Conservation (phyloP, 2,888 invertebrate species). For the Crossocerus cetratus region DNA sequence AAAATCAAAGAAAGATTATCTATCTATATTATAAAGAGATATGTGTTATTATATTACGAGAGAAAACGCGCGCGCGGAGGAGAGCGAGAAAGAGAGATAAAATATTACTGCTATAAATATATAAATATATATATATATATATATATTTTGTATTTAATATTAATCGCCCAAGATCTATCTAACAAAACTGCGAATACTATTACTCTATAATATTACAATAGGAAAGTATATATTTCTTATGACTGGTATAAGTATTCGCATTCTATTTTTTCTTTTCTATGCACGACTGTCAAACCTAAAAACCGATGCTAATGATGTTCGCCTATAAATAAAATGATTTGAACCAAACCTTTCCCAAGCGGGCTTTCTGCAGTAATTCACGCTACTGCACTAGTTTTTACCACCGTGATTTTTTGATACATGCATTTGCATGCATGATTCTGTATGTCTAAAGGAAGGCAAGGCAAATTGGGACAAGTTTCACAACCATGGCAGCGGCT, state of each 20-base stretch:
- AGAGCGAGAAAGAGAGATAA: slow-evolving; percentile 55
- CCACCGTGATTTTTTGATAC: too few relatives aligned
- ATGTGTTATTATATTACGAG: slow-evolving; percentile 70
- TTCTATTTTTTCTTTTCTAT: slow-evolving; percentile 62
- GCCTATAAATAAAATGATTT: slow-evolving; percentile 64
- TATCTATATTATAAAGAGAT: slow-evolving; percentile 59
- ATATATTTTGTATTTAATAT: slow-evolving; percentile 72
- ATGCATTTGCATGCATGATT: too few relatives aligned
- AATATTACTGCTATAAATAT: slow-evolving; percentile 63
- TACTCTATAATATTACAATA: slow-evolving; percentile 57
- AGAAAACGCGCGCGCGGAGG: slow-evolving; percentile 37
- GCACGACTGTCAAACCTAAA: slow-evolving; percentile 61
- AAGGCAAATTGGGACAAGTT: too few relatives aligned
- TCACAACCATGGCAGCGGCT: too few relatives aligned
- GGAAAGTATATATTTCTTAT: slow-evolving; percentile 63
- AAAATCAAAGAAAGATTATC: slow-evolving; percentile 73
- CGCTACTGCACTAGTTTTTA: too few relatives aligned
- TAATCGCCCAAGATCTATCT: slow-evolving; percentile 62
- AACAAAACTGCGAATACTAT: slow-evolving; percentile 62
- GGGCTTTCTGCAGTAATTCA: too few relatives aligned
- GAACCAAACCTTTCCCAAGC: slow-evolving; percentile 11
- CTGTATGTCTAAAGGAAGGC: too few relatives aligned
- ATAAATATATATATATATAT: slow-evolving; percentile 60
- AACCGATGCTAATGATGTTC: slow-evolving; percentile 63
- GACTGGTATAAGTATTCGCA: slow-evolving; percentile 64